Base-by-base conservation (phyloP, 1,140 invertebrate species). In the Zaprionus ghesquierei region DNA sequence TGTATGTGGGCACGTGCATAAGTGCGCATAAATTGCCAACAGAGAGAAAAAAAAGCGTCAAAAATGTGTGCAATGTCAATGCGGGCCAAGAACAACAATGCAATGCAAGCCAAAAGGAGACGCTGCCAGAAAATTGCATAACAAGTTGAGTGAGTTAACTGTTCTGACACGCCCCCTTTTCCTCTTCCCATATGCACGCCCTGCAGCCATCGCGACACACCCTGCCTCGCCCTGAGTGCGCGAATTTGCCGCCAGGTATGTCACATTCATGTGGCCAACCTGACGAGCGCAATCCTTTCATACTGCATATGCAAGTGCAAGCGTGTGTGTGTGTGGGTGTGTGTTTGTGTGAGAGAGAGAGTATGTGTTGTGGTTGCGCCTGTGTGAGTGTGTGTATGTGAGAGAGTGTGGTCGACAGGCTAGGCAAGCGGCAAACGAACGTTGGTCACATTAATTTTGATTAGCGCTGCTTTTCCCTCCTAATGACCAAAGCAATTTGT, bases 1-100 rank as follows among this genome's bases (percentile, higher is more conserved):
- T 20, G 2, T 33, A 25, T 66, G 63, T 33, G 44, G 44, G 71
- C 62, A 81, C 79, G 84, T 87, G 79, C 75, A 82, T 86, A 87
- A 87, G 79, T 79, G 82, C 51, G 84, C 81, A 87, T 87, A 87
- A 89, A 89, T 89, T 87, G 82, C 65, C 75, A 79, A 72, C 82
- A 68, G 75, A 49, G 41, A 50, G 27, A 9, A 64, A 64, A 35
- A 15, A 20, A 58, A 81, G 49, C 55, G 44, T 27, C 22, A 22
- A 51, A 55, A 56, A 70, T 77, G 51, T 77, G 49, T 65, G 58
- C 41, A 71, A 29, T 35, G 46, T 27, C 31, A 60, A 71, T 51
- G 23, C 29, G n/a, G 2, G 33, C 1, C 3, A 29, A 29, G 9
- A 29, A 29, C 1, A 29, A 29, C 25, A 64, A 75, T 77, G 73